Base-by-base conservation (phyloP, 2,888 invertebrate species). In the Leptura quadrifasciata region DNA sequence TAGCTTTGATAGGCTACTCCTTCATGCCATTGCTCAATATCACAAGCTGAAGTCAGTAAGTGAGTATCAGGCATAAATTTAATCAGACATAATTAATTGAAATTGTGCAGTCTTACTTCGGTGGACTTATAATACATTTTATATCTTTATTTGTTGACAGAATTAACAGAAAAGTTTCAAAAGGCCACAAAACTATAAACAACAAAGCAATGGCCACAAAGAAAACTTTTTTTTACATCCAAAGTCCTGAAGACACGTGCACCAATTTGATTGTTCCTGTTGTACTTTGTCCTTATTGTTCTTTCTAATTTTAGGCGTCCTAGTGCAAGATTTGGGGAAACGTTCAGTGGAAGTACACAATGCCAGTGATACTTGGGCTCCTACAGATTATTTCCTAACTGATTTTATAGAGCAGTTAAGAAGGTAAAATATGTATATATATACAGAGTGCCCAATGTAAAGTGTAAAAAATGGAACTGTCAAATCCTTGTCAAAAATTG, bases 1-100 rank as follows among this genome's bases (percentile, higher is more conserved):
- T 24, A 86, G 86, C 77, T 88, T 87, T 80, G 86, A 87, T 63
- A 80, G 88, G 73, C 79, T 88, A 71, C 79, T 88, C 47, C 78
- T 87, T 21, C 87, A 86, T 81, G 87, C 85, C 12, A 82, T 88
- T 82, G 87, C 88, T 64, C 86, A 87, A 74, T 88, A 88, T 75
- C 87, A 88, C 79, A 81, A 82, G 69, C 80, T 88, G 52, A 80
- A 83, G 60, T 87, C 87, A 9, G 78, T 84, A 80, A 85, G 88
- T 88, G 84, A 79, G 81, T 79, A 72, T 47, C 47, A 4, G 24
- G 5, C 5, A n/a, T n/a, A n/a, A 2, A 24, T 24, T 24, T 24
- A 24, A 24, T 24, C 24, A 5, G 5, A 24, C 2, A 24, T 5
- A 24, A 2, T 24, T 5, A 24, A 24, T 24, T 24, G n/a, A n/a